Evolutionary conservation across 2,888 invertebrate genomes (phyloP).

Genomic region (Drosophila greeni): DNA sequence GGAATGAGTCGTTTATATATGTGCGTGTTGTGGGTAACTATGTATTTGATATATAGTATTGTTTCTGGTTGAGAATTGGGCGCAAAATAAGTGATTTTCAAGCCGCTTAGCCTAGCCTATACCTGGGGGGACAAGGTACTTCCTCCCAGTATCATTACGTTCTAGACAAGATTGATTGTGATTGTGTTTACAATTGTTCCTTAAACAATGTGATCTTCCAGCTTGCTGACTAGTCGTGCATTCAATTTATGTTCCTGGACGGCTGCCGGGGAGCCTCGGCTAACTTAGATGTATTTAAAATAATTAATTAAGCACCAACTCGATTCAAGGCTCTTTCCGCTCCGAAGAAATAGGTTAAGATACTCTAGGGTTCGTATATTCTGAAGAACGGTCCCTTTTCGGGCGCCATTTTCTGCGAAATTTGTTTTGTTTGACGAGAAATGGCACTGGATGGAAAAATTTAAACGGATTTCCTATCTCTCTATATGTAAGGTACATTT

Average conservation of each 20-base stretch:
- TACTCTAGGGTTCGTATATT: conserved; percentile 15
- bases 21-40: conserved; percentile 18
- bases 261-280: conserved; percentile 30
- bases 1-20: conserved; percentile 77
- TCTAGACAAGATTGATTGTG: conserved; percentile 27
- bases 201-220: conserved; percentile 57
- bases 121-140: conserved; percentile 17
- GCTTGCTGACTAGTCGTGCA: conserved; percentile 66
- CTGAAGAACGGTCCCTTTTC: conserved; percentile 14
- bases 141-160: conserved; percentile 2
- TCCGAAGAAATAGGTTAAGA: conserved; percentile 30
- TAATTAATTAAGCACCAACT: conserved; percentile 66
- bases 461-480: conserved; percentile 60
- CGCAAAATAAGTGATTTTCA: conserved; percentile 73
- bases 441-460: conserved; percentile 73
- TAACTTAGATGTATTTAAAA: conserved; percentile 52
- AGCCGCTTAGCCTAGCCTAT: conserved; percentile 48
- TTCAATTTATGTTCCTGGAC: conserved; percentile 39
- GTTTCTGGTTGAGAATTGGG: conserved; percentile 31
- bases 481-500: conserved; percentile 63
- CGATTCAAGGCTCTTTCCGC: conserved; percentile 68
- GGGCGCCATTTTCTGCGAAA: conserved; percentile 39
- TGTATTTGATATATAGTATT: conserved; percentile 28
- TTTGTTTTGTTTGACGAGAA: conserved; percentile 24
- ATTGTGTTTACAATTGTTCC: conserved; percentile 36